Percentiles rank a stretch among this genome's conserved stretches.
Conservation (phyloP, 2,113 vertebrate genomes). For the Hipposideros armiger region DNA sequence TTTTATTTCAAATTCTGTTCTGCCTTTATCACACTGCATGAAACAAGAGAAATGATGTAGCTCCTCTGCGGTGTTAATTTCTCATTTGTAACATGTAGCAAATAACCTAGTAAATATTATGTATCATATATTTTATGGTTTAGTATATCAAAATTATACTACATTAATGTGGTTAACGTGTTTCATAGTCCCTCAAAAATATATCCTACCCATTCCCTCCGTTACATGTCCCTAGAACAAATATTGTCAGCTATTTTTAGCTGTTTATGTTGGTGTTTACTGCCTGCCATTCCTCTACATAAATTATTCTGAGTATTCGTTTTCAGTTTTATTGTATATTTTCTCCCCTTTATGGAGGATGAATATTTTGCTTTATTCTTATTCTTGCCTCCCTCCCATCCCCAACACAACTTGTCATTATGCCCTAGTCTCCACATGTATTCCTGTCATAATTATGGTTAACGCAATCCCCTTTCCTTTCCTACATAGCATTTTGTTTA, state of each 20-base stretch:
- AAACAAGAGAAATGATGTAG: neutral
- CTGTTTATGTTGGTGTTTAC: neutral
- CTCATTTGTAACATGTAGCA: neutral
- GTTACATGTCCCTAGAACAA: neutral
- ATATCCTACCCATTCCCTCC: neutral
- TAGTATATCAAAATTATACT: neutral
- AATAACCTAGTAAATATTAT: neutral
- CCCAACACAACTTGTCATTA: neutral
- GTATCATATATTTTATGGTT: neutral
- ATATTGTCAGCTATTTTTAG: neutral
- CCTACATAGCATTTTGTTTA: neutral
- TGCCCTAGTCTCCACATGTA: neutral
- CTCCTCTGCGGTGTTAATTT: neutral
- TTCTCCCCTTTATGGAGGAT: neutral
- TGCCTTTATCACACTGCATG: neutral
- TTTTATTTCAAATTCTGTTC: neutral
- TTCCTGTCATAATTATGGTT: neutral
- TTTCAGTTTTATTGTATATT: neutral
- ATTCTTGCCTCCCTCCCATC: fast-evolving
- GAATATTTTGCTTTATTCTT: neutral
- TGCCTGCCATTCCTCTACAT: neutral
- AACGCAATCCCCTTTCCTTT: neutral
- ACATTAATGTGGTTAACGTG: neutral
- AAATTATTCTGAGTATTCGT: neutral
- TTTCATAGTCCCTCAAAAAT: neutral